Conservation (phyloP, 1,140 invertebrate species). For the Orussus abietinus region DNA sequence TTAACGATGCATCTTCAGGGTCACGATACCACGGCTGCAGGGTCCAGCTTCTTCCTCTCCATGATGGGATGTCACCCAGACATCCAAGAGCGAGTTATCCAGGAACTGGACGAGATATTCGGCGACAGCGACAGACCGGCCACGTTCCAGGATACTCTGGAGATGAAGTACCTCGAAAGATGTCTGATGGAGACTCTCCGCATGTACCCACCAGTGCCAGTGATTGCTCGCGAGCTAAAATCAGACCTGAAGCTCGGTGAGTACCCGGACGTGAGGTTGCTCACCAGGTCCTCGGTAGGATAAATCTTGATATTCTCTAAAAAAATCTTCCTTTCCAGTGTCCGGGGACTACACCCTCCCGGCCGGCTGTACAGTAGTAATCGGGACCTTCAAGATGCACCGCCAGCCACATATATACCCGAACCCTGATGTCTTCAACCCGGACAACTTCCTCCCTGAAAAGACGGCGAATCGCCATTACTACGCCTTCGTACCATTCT, state of each 20-base stretch:
- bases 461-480: conserved; percentile 72
- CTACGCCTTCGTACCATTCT: conserved; percentile 83
- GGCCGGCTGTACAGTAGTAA: conserved; percentile 62
- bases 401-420: conserved; percentile 67
- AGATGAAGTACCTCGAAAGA: conserved; percentile 82
- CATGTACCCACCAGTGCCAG: conserved; percentile 80
- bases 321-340: conserved; percentile 32
- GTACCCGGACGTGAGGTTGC: conserved; percentile 24
- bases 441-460: conserved; percentile 80
- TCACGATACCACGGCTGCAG: conserved; percentile 88
- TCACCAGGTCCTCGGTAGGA: no score
- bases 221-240: conserved; percentile 70
- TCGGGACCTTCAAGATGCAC: conserved; percentile 66
- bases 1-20: no score
- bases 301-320: conserved; percentile 11
- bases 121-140: conserved; percentile 70
- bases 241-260: conserved; percentile 65
- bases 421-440: conserved; percentile 76
- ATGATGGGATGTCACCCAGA: conserved; percentile 77
- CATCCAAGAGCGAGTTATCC: conserved; percentile 69
- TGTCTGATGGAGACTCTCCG: conserved; percentile 80
- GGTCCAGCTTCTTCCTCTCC: conserved; percentile 78
- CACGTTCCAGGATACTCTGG: conserved; percentile 71
- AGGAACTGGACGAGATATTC: conserved; percentile 81
- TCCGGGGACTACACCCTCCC: conserved; percentile 60